Base-by-base conservation (phyloP, 2,113 vertebrate species). In the Odontesthes bonariensis region DNA sequence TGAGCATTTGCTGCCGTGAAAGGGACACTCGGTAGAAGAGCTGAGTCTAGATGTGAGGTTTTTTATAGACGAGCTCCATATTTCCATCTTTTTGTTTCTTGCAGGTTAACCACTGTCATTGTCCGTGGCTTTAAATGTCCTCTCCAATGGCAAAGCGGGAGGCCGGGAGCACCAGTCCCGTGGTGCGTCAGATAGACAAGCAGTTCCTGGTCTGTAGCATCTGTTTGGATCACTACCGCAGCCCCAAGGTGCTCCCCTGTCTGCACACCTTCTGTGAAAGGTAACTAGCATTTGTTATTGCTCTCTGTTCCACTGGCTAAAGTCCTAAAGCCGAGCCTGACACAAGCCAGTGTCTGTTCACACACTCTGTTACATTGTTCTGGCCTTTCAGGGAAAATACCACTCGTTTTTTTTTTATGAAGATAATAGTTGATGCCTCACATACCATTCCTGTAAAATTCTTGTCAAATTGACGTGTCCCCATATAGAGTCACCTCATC, bases 181-280 rank as follows among this genome's bases (percentile, higher is more conserved):
- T 97, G 90, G 96, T 96, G 71, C 96, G 96, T 83, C 96, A 98
- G 83, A 98, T 98, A 90, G 97, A 98, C 94, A 97, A 98, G 70
- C 97, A 98, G 93, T 98, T 98, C 86, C 95, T 98, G 88, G 95
- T 98, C 62, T 98, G 97, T 94, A 97, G 96, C 92, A 98, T 98
- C 93, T 98, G 97, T 82, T 93, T 98, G 69, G 97, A 98, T 88
- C 95, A 95, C 65, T 98, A 97, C 87, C 88, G 93, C 89, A 96
- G 94, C 89, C 97, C 94, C 80, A 95, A 95, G 83, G 94, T 95
- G 44, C 90, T 95, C 64, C 97, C 97, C 67, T 98, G 97, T 73
- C 94, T 98, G 77, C 97, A 98, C 88, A 98, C 97, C 87, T 98
- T 98, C 94, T 98, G 97, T 32, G 96, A 98, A 90, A 96, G 96